Evolutionary conservation across 2,113 vertebrate genomes (phyloP), one percentile per base, ranked within the genome.

Genomic region (Myocastor coypus): DNA sequence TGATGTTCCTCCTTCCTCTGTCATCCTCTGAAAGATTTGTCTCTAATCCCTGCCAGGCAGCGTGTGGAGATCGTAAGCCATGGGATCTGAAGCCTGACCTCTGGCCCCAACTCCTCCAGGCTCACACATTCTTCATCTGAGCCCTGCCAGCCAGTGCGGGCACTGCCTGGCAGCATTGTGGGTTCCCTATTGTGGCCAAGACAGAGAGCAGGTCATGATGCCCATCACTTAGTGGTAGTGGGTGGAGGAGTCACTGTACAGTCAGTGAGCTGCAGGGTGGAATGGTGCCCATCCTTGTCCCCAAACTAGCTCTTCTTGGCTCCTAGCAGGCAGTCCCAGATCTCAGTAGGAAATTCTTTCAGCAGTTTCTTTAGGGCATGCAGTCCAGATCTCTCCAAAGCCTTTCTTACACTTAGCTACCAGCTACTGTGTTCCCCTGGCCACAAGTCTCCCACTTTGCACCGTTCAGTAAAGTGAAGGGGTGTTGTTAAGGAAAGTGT

Each of bases 141-240:
- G 82, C 85, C 84, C 93, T 88, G 84, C 89, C 92, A 91, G 86
- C 85, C 24, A n/a, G 96, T 83, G 69, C 66, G 0, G 82, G 92
- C 95, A 92, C 95, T 1, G 83, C 95, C 96, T 95, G 96, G 96
- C 84, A 96, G 94, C 93, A 96, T 61, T 96, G 95, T 89, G 92
- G 84, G 59, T 87, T 75, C 42, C 50, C 77, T 94, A 90, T 92
- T 97, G 97, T 96, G 89, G 82, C 63, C 0, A 2, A 93, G 89
- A 97, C 94, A 93, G 89, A 96, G 82, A 89, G 84, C 87, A 87
- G 96, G 95, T 96, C 95, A 96, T 37, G 46, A 75, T 11, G 11
- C 46, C 92, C 75, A n/a, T 61, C 78, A 37, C 69, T 94, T 52
- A 82, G 69, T 64, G 81, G 88, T 87, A 71, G 86, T 9, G 32